Evolutionary conservation across 2,888 invertebrate genomes (phyloP), one percentile per base, ranked within the genome.

Genomic region (Eupithecia centaureata): DNA sequence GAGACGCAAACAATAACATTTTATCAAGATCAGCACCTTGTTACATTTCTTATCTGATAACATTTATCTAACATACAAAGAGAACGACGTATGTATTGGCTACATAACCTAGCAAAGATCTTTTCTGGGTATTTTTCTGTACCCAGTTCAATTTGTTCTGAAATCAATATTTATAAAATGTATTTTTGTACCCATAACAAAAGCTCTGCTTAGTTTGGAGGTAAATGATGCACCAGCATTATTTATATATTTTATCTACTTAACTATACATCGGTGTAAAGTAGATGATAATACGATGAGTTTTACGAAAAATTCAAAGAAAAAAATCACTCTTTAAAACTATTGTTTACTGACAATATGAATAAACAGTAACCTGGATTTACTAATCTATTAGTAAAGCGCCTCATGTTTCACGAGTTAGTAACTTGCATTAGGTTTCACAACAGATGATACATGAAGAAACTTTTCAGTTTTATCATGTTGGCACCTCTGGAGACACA

Each of bases 401-500:
- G 33, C 63, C 62, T 5, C 42, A 67, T 72, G 71, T 72, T 68
- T 67, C 70, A 72, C 72, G 70, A 70, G 67, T 75, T 71, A 5
- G 32, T n/a, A 72, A 71, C 67, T 73, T 75, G 68, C 72, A 73
- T 73, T 67, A 71, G 32, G 32, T 73, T 4, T 12, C 22, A 47
- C 47, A 67, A 63, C 64, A 15, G 42, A 64, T 72, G 73, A 73
- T 73, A 71, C 47, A 61, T 59, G 56, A 57, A 57, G 28, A 18
- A 52, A 61, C 54, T 33, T 63, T 67, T 47, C 58, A 56, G 56
- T 56, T 56, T 32, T 56, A 56, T 63, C 42, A 42, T 42, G 12
- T 42, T 30, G 42, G 18, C 33, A 28, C 28, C 38, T 42, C 35
- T 8, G 18, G 56, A 56, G 56, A 56, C 15, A 3, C 15, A 52